Evolutionary conservation across 2,888 invertebrate genomes (phyloP), one percentile per base, ranked within the genome.

Genomic region (Dromius quadrimaculatus): DNA sequence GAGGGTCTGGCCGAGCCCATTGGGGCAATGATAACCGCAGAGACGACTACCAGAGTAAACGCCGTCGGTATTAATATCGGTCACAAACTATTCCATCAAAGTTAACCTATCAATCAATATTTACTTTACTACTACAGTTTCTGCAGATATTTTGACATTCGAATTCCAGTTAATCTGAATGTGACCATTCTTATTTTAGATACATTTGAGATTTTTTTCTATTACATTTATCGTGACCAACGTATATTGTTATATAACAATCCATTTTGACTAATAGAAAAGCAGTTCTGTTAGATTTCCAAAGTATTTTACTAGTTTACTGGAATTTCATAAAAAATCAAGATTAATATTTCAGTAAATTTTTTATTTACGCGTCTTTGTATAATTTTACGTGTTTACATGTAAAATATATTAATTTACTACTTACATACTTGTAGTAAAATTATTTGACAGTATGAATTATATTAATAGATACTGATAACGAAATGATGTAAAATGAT

Each of bases 41-140:
- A 34, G 75, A 76, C 63, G 76, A 77, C 73, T 77, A 74, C 71
- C 76, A 76, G 41, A 75, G 74, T 73, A 77, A 77, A 73, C 73
- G 78, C 41, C 75, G 77, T 20, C 76, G 78, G 38, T 78, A 76
- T 72, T 77, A 77, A n/a, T n/a, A n/a, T n/a, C n/a, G n/a, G n/a
- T n/a, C n/a, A n/a, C n/a, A n/a, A n/a, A n/a, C n/a, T n/a, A n/a
- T n/a, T n/a, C n/a, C n/a, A n/a, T n/a, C n/a, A n/a, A n/a, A n/a
- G n/a, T n/a, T n/a, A n/a, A n/a, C n/a, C n/a, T n/a, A n/a, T n/a
- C n/a, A n/a, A n/a, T n/a, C n/a, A n/a, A n/a, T n/a, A n/a, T n/a
- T n/a, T n/a, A n/a, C n/a, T n/a, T n/a, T n/a, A n/a, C n/a, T n/a
- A n/a, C n/a, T n/a, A n/a, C n/a, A n/a, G n/a, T n/a, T n/a, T n/a